Base-by-base conservation (phyloP, 1,140 invertebrate species). In the Drosophila lacertosa region DNA sequence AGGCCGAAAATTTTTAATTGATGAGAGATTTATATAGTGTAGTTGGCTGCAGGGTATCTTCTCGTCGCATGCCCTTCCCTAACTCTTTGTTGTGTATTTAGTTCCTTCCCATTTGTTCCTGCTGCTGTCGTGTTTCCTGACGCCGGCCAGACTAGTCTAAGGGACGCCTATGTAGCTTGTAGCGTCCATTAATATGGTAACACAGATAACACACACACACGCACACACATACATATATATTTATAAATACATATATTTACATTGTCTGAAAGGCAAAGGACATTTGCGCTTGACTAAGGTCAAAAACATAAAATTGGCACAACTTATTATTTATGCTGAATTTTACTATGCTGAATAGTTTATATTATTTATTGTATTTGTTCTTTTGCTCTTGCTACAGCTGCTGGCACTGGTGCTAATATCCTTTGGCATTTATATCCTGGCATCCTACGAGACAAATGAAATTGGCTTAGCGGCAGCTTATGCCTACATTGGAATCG, bases 401-500 rank as follows among this genome's bases (percentile, higher is more conserved):
- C 50, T 90, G 18, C 57, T 90, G 15, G 78, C 84, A 3, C 55
- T 90, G 42, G 89, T 90, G 42, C 48, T 88, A 7, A 89, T 90
- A 51, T 69, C 73, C n/a, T 90, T 90, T 47, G 89, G 81, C 18
- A 47, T 77, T 11, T 90, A 90, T 62, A 62, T 89, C 2, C 1
- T 78, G 3, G 47, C 63, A 5, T 84, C 89, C 37, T 89, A 90
- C 20, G 33, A 89, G 20, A 57, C 68, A 2, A 78, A 89, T 42
- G 37, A 73, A 15, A 26, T 83, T 4, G 84, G 81, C 4, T 0
- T 9, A 0, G 1, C 37, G 5, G 24, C 60, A 2, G 66, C 81
- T 18, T 74, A 64, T 20, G 40, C 58, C 1, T 90, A 88, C 29
- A 67, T 83, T 24, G 65, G 18, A 9, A 15, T 90, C 11, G 89